Evolutionary conservation across 2,888 invertebrate genomes (phyloP).

Genomic region (Trisateles emortualis): DNA sequence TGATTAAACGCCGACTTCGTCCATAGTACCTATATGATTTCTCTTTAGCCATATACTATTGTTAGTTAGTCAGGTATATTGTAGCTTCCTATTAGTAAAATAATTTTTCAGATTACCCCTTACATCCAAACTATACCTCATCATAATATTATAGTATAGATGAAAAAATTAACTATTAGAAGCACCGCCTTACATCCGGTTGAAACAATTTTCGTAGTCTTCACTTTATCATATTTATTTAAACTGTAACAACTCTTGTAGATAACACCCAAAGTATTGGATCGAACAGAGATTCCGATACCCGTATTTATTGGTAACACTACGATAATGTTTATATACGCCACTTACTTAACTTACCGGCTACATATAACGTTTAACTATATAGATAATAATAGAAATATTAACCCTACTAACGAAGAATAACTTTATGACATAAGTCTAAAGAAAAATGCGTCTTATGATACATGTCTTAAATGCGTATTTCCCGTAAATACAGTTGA

Average conservation of each 20-base stretch:
- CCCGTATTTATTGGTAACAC: constrained; percentile 54
- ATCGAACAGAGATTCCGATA: constrained; percentile 60
- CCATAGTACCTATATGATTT: too few species aligned
- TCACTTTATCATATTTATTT: constrained; percentile 66
- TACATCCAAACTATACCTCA: too few species aligned
- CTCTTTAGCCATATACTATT: too few species aligned
- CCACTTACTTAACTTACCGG: constrained; percentile 41
- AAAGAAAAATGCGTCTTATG: too few species aligned
- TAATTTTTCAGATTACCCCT: too few species aligned
- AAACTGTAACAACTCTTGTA: constrained; percentile 60
- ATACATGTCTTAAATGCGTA: too few species aligned
- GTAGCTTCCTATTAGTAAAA: too few species aligned
- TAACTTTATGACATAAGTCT: too few species aligned
- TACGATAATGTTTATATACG: constrained; percentile 50
- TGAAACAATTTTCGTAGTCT: constrained; percentile 52
- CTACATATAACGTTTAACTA: constrained; percentile 28
- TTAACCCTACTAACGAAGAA: constrained; percentile 5
- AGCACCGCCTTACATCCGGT: constrained; percentile 60
- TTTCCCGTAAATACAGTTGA: too few species aligned
- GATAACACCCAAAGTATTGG: constrained; percentile 62
- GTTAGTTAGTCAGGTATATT: too few species aligned
- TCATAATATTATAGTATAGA: too few species aligned
- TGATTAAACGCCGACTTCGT: too few species aligned
- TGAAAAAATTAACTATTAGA: constrained; percentile 47
- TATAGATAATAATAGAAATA: constrained; percentile 34